A percentile compares a stretch with the other conserved stretches of the same genome.
Evolutionary conservation across 1,140 invertebrate genomes (phyloP).

Genomic region (Teleogryllus occipitalis): DNA sequence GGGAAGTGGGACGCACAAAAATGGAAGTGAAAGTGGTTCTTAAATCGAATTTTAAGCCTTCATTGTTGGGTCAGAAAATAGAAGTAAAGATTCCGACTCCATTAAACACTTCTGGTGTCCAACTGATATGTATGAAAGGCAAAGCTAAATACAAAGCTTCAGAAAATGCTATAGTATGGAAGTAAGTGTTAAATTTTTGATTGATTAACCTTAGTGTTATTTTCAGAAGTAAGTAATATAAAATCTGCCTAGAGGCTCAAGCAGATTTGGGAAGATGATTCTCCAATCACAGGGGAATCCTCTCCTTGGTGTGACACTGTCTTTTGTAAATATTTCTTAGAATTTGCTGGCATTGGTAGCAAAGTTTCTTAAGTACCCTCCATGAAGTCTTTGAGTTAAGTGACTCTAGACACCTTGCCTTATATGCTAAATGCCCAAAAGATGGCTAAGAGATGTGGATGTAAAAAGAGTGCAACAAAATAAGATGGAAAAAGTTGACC

Average conservation of each 20-base stretch:
- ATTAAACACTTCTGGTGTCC: slow-evolving; percentile 96
- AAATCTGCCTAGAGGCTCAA: neutral
- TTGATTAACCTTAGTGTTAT: neutral
- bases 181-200: slow-evolving; percentile 52
- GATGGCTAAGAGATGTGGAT: too few relatives aligned
- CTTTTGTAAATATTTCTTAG: too few relatives aligned
- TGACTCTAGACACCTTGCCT: too few relatives aligned
- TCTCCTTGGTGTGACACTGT: too few relatives aligned
- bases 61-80: slow-evolving; percentile 96
- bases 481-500: too few relatives aligned
- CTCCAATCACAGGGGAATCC: too few relatives aligned
- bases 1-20: slow-evolving; percentile 93
- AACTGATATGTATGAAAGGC: slow-evolving; percentile 97
- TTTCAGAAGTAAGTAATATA: neutral
- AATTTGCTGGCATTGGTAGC: too few relatives aligned
- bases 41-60: slow-evolving; percentile 99
- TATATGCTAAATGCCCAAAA: too few relatives aligned
- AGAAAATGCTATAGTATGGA: slow-evolving; percentile 99
- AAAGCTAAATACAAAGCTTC: slow-evolving; percentile 99
- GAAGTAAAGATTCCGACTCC: slow-evolving; percentile 99
- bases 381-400: too few relatives aligned
- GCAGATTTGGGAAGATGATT: neutral
- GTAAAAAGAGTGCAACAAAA: too few relatives aligned
- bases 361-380: too few relatives aligned
- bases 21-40: slow-evolving; percentile 99